phyloP scores from a whole-genome alignment of 2,113 vertebrate species.

The Pseudopipra pipra region DNA sequence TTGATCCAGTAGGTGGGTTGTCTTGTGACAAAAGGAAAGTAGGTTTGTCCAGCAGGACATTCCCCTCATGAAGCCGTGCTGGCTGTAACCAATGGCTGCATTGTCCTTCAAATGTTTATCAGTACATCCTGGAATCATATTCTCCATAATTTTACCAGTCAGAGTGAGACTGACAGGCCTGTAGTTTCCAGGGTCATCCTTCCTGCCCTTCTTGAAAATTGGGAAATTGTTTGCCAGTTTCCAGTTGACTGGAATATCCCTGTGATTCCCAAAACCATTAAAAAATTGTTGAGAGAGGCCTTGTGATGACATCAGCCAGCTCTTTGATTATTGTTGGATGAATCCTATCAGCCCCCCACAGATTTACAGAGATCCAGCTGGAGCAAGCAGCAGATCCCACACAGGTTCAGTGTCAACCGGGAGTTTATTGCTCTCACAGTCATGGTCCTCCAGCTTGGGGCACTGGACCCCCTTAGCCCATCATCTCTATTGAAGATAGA shows the following conservation, averaged over 20 bases:
- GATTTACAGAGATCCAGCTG: neutral
- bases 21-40: neutral
- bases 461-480: neutral
- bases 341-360: neutral
- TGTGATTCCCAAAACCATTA: neutral
- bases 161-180: too few species aligned
- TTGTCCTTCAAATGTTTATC: neutral
- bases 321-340: neutral
- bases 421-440: neutral
- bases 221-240: neutral
- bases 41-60: neutral
- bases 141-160: too few species aligned
- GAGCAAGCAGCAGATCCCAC: neutral
- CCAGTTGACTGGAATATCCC: neutral
- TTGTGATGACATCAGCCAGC: neutral
- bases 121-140: neutral
- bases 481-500: neutral
- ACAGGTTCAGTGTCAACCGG: neutral
- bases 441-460: neutral
- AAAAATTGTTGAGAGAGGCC: neutral
- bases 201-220: neutral
- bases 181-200: too few species aligned
- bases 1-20: neutral
- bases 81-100: neutral
- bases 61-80: fast-evolving